Evolutionary conservation across 37 sponge, comb jelly and placozoan genomes (phyloP).

Genomic region (Diacarnus erythraeanus): DNA sequence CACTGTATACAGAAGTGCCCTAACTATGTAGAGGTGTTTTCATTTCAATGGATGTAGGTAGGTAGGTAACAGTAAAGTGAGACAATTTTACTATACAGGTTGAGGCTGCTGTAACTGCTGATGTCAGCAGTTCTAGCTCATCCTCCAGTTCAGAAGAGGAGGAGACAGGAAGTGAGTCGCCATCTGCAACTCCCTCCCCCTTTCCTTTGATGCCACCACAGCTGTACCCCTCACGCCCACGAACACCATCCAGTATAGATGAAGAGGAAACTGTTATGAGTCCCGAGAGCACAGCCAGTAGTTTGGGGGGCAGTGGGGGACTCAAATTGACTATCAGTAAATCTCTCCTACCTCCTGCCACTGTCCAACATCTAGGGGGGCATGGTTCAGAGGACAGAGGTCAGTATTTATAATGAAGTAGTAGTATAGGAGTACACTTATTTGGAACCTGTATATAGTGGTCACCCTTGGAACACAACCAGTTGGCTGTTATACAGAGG

Average conservation of each 20-base stretch:
- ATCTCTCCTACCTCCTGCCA: constrained; percentile 7
- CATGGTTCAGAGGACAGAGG: background rate
- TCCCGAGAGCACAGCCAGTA: background rate
- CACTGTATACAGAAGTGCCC: too few species aligned
- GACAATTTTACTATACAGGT: too few species aligned
- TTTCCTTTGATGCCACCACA: background rate
- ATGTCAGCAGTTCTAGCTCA: constrained; percentile 16
- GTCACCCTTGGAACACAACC: too few species aligned
- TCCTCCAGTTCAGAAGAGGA: constrained; percentile 24
- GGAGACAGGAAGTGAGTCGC: constrained; percentile 7
- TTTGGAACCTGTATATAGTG: too few species aligned
- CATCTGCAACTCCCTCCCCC: background rate
- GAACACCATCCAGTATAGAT: constrained; percentile 9
- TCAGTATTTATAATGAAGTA: background rate
- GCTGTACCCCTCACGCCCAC: constrained; percentile 1
- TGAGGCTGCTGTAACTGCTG: background rate
- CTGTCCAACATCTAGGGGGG: background rate
- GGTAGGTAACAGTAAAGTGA: too few species aligned
- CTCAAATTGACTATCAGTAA: constrained; percentile 36
- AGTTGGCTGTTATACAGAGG: too few species aligned
- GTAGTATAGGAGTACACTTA: background rate
- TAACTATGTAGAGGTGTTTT: background rate
- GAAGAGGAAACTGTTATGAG: background rate
- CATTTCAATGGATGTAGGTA: background rate
- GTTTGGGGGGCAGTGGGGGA: background rate